Base-by-base conservation (phyloP, 2,113 vertebrate species). In the Sylvia atricapilla region DNA sequence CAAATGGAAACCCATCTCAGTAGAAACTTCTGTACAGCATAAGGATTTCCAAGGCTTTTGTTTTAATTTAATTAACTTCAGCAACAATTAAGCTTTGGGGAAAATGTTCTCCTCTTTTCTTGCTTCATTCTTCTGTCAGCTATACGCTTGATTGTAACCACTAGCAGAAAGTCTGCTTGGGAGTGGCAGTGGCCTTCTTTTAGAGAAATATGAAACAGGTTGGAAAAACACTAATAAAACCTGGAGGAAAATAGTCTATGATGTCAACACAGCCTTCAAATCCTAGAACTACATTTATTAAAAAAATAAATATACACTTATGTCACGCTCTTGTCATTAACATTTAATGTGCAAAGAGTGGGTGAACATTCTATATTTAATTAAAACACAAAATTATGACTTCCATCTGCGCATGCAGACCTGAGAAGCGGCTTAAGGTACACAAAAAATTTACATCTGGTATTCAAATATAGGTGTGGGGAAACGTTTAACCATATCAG, bases 221-320 rank as follows among this genome's bases (percentile, higher is more conserved):
- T 97, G 91, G 63, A 96, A 98, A 98, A 97, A 97, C 88, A 97
- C 92, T 96, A 97, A 97, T 96, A 96, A 97, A 97, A 89, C 81
- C 92, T 66, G n/a, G 59, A 93, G 73, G 33, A 94, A 96, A 94
- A 95, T 58, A 85, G 72, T 91, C 94, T 96, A 89, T 97, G 96
- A 98, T 97, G 91, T 97, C 95, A 98, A 96, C 91, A 96, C 63
- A 92, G 41, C 28, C 73, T 84, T 94, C 72, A 78, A 96, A 73
- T 74, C 66, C 90, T 70, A 63, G 62, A 66, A 69, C 46, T 59
- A 27, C 74, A 82, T 96, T 97, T 97, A 97, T 97, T 98, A 94
- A 95, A 97, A 97, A 96, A 97, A 97, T 96, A 97, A 97, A 96
- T 96, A 94, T 81, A 39, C 79, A 87, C 92, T 95, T 96, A 97